Conservation (phyloP, 2,888 invertebrate genomes). For the Drosophila mercatorum region DNA sequence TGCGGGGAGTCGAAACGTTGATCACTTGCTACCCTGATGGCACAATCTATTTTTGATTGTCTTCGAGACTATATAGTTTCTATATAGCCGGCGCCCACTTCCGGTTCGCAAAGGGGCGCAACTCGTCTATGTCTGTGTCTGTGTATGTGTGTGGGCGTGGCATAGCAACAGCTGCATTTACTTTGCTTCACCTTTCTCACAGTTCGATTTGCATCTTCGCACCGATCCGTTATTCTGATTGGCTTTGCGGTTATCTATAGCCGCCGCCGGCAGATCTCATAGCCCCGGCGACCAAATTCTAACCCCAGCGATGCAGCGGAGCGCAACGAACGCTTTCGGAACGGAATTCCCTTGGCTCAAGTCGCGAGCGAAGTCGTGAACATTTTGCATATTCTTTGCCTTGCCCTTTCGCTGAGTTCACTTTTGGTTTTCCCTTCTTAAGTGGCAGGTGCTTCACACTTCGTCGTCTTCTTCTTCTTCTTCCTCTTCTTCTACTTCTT, state of each 20-base stretch:
- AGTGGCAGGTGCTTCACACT: constrained; percentile 33
- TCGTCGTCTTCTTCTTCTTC: not conserved
- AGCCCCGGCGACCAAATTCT: constrained; percentile 3
- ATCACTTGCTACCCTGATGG: constrained; percentile 64
- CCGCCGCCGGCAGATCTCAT: not conserved
- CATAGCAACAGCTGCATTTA: constrained; percentile 36
- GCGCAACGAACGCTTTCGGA: constrained; percentile 21
- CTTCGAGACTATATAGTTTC: constrained; percentile 8
- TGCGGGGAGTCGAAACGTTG: constrained; percentile 22
- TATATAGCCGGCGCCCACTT: constrained; percentile 46
- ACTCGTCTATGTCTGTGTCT: not conserved
- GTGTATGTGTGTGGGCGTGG: not conserved
- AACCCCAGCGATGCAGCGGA: constrained; percentile 41
- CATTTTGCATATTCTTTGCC: constrained; percentile 16
- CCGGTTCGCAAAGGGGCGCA: constrained; percentile 48
- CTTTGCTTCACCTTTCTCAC: constrained; percentile 5
- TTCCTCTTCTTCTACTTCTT: not conserved
- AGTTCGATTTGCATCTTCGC: constrained; percentile 10
- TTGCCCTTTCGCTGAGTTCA: not conserved
- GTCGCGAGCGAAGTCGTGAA: constrained; percentile 31
- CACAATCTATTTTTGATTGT: constrained; percentile 69
- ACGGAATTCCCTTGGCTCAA: constrained; percentile 18
- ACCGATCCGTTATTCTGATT: constrained; percentile 31
- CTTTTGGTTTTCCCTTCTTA: constrained; percentile 4
- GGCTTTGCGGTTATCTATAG: constrained; percentile 39